Evolutionary conservation across 2,888 invertebrate genomes (phyloP).

Genomic region (Callosobruchus maculatus): DNA sequence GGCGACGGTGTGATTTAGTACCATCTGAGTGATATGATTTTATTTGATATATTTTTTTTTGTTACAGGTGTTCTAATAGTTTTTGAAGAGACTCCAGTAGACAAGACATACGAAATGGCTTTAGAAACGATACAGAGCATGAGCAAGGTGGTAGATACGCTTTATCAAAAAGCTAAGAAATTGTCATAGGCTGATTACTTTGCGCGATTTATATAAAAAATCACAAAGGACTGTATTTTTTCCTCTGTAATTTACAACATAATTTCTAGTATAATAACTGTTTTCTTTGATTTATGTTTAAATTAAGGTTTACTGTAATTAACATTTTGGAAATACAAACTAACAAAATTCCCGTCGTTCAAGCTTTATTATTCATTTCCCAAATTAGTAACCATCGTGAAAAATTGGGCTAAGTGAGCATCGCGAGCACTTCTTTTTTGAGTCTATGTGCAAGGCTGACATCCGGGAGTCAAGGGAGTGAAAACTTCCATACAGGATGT

Average conservation of each 20-base stretch:
- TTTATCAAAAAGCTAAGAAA: constrained; percentile 99
- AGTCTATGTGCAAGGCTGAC: no score
- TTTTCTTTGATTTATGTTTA: not conserved
- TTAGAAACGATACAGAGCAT: constrained; percentile 97
- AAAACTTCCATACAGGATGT: no score
- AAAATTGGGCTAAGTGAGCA: no score
- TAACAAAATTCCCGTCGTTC: constrained; percentile 5
- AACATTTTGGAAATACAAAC: constrained; percentile 10
- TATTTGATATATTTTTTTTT: constrained; percentile 8
- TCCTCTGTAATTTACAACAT: constrained; percentile 2
- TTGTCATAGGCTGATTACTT: constrained; percentile 67
- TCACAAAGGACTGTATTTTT: constrained; percentile 22
- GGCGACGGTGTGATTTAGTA: not conserved
- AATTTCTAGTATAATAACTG: not conserved
- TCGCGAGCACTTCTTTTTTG: no score
- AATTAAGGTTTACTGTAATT: constrained; percentile 4
- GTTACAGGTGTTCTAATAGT: constrained; percentile 82
- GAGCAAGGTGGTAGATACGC: constrained; percentile 98
- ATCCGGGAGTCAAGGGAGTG: no score
- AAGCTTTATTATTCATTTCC: not conserved
- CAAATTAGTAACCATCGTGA: no score
- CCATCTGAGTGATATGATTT: not conserved
- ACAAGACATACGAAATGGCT: constrained; percentile 96
- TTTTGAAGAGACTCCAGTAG: constrained; percentile 90
- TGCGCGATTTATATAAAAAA: not conserved